phyloP scores from a whole-genome alignment of 2,113 vertebrate species.

The Scolopax mira region DNA sequence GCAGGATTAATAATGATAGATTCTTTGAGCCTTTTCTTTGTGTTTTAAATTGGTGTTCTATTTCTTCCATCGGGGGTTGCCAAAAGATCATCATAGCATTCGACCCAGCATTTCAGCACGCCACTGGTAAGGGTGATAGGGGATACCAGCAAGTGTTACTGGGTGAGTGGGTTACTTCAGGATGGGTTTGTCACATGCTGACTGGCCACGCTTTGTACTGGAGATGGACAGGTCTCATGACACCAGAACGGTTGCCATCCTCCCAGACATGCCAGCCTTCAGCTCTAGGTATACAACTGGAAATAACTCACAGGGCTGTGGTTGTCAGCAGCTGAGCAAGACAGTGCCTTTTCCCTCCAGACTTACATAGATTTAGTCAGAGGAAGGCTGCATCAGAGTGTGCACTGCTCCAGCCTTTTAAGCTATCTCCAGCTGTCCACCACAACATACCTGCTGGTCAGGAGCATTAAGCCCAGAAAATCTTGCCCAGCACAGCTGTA shows the following conservation, averaged over 20 bases:
- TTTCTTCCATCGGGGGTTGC: constrained; percentile 62
- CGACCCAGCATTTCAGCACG: constrained; percentile 40
- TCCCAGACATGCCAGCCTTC: background rate
- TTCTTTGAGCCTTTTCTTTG: constrained; percentile 72
- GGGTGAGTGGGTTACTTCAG: background rate
- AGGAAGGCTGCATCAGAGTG: background rate
- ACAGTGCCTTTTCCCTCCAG: background rate
- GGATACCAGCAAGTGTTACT: background rate
- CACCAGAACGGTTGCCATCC: background rate
- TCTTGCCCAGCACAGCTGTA: background rate
- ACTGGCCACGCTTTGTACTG: background rate
- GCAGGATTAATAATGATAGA: constrained; percentile 81
- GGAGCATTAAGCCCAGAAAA: background rate
- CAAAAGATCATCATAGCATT: constrained; percentile 61
- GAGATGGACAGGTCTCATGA: background rate
- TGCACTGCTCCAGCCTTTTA: background rate
- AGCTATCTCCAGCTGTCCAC: background rate
- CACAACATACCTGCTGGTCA: background rate
- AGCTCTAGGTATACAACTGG: background rate
- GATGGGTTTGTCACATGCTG: background rate
- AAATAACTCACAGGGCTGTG: background rate
- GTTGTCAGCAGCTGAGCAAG: background rate
- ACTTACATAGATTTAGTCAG: background rate
- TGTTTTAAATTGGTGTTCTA: constrained; percentile 71
- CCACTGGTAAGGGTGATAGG: background rate